These are phyloP conservation scores for Rachycentron canadum DNA, from an alignment of 2,797 vertebrate genomes.

Conservation along the genomic window DNA sequence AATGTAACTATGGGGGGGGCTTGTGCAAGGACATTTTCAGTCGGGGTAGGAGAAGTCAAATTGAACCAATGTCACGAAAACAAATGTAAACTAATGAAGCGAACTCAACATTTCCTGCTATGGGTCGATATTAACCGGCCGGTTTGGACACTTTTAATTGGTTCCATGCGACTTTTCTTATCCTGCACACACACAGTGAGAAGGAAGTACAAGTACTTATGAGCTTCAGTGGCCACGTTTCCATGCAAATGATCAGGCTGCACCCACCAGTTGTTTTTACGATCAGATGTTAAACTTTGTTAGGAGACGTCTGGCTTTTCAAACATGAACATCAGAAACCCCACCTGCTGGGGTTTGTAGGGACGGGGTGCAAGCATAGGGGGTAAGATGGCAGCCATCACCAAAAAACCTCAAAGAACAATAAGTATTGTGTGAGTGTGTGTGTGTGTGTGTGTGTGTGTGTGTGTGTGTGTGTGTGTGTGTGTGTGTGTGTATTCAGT, in stretches of 20 bases:
- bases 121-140: neutral
- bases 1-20: neutral
- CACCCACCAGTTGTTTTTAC: neutral
- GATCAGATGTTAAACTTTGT: neutral
- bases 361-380: neutral
- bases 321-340: neutral
- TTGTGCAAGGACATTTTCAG: neutral
- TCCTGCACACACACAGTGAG: neutral
- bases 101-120: neutral
- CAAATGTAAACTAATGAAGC: slow-evolving; percentile 11
- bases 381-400: neutral
- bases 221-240: neutral
- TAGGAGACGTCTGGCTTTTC: neutral
- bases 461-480: too few relatives aligned
- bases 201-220: neutral
- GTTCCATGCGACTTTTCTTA: neutral
- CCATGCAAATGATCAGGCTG: neutral
- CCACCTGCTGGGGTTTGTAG: neutral
- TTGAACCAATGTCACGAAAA: slow-evolving; percentile 2
- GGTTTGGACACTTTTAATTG: neutral
- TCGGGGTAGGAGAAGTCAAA: neutral
- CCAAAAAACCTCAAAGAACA: neutral
- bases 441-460: too few relatives aligned
- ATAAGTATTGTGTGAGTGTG: neutral
- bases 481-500: too few relatives aligned